Evolutionary conservation across 2,113 vertebrate genomes (phyloP).

Genomic region (Eulemur rufifrons): DNA sequence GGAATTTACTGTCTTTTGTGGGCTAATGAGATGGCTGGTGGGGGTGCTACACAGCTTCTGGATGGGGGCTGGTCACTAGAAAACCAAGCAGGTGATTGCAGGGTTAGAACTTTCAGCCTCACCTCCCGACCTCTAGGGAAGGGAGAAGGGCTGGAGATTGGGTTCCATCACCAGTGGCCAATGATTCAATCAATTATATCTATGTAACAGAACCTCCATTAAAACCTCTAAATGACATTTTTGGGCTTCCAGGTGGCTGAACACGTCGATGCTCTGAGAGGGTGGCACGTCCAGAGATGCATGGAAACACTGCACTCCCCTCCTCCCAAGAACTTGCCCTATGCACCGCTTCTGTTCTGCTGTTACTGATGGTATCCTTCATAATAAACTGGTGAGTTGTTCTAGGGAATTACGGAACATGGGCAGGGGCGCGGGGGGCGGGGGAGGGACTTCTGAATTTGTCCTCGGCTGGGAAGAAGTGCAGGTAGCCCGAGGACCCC

Average conservation of each 20-base stretch:
- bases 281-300: not conserved
- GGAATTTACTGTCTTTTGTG: not conserved
- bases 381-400: not conserved
- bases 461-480: not conserved
- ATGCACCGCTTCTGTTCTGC: not conserved
- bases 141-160: not conserved
- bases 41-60: not conserved
- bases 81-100: not conserved
- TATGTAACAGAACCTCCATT: not conserved
- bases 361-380: not conserved
- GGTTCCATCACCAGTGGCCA: not conserved
- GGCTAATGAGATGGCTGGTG: not conserved
- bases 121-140: not conserved
- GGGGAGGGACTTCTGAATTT: not conserved
- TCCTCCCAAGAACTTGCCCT: not conserved
- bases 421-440: not conserved
- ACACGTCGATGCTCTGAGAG: not conserved
- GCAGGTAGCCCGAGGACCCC: not conserved
- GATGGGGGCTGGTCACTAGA: not conserved
- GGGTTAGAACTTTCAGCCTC: not conserved
- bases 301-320: too few relatives aligned
- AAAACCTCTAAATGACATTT: not conserved
- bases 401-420: not conserved
- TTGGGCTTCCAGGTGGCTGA: not conserved
- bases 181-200: not conserved